A percentile compares a stretch with the other conserved stretches of the same genome.
Conservation (phyloP, 1,140 invertebrate genomes). For the Globodera rostochiensis region DNA sequence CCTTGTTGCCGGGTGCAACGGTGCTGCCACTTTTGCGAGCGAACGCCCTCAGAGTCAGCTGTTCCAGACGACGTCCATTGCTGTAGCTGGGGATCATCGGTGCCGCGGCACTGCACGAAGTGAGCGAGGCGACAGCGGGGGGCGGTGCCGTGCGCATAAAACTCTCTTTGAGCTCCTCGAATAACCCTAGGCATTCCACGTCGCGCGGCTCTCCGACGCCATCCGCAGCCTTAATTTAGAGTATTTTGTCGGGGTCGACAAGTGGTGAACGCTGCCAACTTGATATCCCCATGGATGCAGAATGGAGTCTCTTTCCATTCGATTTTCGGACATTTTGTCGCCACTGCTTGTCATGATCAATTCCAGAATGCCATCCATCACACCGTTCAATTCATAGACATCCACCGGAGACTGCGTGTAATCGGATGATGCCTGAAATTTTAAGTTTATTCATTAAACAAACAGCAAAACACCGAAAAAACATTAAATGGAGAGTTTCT, state of each 20-base stretch:
- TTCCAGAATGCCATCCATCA: conserved; percentile 22
- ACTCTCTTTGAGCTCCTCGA: conserved; percentile 46
- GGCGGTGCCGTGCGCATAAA: conserved; percentile 9
- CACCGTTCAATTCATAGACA: conserved; percentile 20
- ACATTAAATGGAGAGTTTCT: too few species aligned
- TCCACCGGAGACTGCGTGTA: conserved; percentile 42
- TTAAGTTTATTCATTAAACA: too few species aligned
- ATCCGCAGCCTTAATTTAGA: conserved; percentile 35
- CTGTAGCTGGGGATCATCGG: conserved; percentile 45
- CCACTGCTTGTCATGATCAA: background rate
- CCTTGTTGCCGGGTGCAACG: conserved; percentile 29
- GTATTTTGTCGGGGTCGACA: background rate
- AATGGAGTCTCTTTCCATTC: conserved; percentile 21
- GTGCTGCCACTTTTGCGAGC: conserved; percentile 9
- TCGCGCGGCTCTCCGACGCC: conserved; percentile 46
- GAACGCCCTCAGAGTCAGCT: conserved; percentile 24
- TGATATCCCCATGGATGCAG: conserved; percentile 43
- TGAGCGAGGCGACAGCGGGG: conserved; percentile 47
- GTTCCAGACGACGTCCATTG: conserved; percentile 22
- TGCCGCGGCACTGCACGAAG: conserved; percentile 22
- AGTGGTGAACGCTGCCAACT: background rate
- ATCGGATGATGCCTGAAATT: background rate
- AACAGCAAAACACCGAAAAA: too few species aligned
- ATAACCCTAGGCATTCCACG: conserved; percentile 45
- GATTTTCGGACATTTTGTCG: background rate